Evolutionary conservation across 23 tunicate genomes (phyloP).

Genomic region (Corella eumyota): DNA sequence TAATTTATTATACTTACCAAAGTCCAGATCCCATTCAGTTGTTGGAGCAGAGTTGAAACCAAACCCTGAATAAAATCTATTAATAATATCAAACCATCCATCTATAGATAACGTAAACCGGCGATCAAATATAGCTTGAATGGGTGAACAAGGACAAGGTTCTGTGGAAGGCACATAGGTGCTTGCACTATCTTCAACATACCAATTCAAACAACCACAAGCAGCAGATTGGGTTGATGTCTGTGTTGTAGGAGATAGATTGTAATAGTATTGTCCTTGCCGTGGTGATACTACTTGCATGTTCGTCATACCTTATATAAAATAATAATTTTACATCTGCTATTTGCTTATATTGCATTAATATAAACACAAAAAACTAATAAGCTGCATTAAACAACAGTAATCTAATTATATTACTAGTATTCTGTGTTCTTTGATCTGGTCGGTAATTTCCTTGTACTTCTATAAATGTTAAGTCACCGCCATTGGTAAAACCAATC

Average conservation of each 20-base stretch:
- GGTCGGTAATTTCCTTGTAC: constrained; percentile 25
- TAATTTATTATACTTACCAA: background rate
- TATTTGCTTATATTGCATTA: too few relatives aligned
- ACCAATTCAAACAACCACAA: constrained; percentile 41
- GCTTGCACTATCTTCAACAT: constrained; percentile 5
- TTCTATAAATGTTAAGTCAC: constrained; percentile 8
- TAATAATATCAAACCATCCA: constrained; percentile 1
- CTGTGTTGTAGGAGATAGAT: constrained; percentile 6
- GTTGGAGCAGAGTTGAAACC: background rate
- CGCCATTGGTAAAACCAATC: constrained; percentile 47
- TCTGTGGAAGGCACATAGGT: background rate
- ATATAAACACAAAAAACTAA: too few relatives aligned
- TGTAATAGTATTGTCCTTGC: constrained; percentile 45
- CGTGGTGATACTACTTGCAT: too few relatives aligned
- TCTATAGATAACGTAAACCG: constrained; percentile 7
- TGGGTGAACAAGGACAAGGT: constrained; percentile 21
- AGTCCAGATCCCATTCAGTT: constrained; percentile 8
- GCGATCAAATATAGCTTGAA: constrained; percentile 16
- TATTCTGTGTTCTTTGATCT: constrained; percentile 18
- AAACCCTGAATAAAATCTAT: background rate
- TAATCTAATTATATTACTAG: too few relatives aligned
- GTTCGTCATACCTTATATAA: too few relatives aligned
- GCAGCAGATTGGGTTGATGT: constrained; percentile 3
- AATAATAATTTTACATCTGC: background rate
- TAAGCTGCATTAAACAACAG: too few relatives aligned